These are phyloP conservation scores for Trichomalopsis sarcophagae DNA, from an alignment of 1,140 invertebrate genomes.

Conservation along the genomic window DNA sequence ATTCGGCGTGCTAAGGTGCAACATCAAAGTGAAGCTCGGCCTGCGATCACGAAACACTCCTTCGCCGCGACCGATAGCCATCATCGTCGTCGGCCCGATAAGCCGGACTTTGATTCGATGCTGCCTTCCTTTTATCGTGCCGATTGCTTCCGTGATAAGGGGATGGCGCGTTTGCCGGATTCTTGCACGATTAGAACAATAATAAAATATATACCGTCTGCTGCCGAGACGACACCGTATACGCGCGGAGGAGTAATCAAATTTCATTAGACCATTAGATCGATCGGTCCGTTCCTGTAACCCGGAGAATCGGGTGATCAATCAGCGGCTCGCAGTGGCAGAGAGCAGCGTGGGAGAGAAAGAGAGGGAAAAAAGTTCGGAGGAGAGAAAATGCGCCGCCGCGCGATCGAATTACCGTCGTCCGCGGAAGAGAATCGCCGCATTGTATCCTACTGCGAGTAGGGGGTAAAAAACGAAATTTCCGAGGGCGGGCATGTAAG, in stretches of 20 bases:
- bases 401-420: slow-evolving; percentile 31
- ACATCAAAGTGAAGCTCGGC: background rate
- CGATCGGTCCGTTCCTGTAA: background rate
- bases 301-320: background rate
- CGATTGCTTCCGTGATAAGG: too few relatives aligned
- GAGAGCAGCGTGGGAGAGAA: background rate
- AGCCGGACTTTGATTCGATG: too few relatives aligned
- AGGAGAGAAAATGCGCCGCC: background rate
- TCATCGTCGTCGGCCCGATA: too few relatives aligned
- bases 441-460: background rate
- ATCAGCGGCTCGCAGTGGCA: background rate
- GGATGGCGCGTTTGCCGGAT: too few relatives aligned
- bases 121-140: background rate
- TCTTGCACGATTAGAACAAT: too few relatives aligned
- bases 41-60: background rate
- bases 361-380: slow-evolving; percentile 7
- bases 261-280: background rate
- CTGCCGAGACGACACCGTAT: too few relatives aligned
- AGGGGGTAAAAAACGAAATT: slow-evolving; percentile 45
- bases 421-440: background rate
- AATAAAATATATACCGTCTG: too few relatives aligned
- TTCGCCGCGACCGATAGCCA: too few relatives aligned
- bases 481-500: slow-evolving; percentile 40
- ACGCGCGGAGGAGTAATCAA: background rate
- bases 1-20: slow-evolving; percentile 55